Conservation (phyloP, 1,140 invertebrate genomes). For the Goniozus legneri region DNA sequence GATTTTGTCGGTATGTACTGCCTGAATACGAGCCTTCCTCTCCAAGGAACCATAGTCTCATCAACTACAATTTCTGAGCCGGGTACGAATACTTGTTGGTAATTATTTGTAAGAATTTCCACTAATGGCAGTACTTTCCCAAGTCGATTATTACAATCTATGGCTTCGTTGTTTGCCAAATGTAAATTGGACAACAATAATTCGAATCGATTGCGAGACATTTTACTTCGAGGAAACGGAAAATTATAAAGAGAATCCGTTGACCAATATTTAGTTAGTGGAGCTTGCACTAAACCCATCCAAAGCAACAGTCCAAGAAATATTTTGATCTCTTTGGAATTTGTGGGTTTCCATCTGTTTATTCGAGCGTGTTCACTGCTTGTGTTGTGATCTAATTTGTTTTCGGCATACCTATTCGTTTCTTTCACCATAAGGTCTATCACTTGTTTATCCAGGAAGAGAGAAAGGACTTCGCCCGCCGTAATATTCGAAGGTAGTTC, state of each 20-base stretch:
- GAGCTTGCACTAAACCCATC: slow-evolving; percentile 6
- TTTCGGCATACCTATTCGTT: slow-evolving; percentile 9
- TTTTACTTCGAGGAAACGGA: slow-evolving; percentile 6
- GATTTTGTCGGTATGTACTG: slow-evolving; percentile 43
- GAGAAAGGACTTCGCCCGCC: slow-evolving; percentile 9
- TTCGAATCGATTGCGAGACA: slow-evolving; percentile 22
- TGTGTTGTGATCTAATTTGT: slow-evolving; percentile 7
- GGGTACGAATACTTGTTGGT: slow-evolving; percentile 31
- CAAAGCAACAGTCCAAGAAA: slow-evolving; percentile 10
- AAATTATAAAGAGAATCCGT: slow-evolving; percentile 8
- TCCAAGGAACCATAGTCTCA: slow-evolving; percentile 44
- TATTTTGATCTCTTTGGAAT: slow-evolving; percentile 10
- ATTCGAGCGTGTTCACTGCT: slow-evolving; percentile 2
- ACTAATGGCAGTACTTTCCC: slow-evolving; percentile 19
- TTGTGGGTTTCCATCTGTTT: slow-evolving; percentile 10
- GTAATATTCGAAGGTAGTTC: slow-evolving; percentile 12
- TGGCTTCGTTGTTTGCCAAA: slow-evolving; percentile 21
- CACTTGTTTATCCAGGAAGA: slow-evolving; percentile 10
- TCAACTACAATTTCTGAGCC: slow-evolving; percentile 35
- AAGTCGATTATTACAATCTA: slow-evolving; percentile 13
- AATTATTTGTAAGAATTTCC: slow-evolving; percentile 19
- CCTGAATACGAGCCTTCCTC: slow-evolving; percentile 35
- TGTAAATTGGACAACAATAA: slow-evolving; percentile 19
- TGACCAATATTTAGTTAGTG: slow-evolving; percentile 3
- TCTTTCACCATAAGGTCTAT: slow-evolving; percentile 10